Conservation (phyloP, 2,888 invertebrate genomes). For the Hyles lineata region DNA sequence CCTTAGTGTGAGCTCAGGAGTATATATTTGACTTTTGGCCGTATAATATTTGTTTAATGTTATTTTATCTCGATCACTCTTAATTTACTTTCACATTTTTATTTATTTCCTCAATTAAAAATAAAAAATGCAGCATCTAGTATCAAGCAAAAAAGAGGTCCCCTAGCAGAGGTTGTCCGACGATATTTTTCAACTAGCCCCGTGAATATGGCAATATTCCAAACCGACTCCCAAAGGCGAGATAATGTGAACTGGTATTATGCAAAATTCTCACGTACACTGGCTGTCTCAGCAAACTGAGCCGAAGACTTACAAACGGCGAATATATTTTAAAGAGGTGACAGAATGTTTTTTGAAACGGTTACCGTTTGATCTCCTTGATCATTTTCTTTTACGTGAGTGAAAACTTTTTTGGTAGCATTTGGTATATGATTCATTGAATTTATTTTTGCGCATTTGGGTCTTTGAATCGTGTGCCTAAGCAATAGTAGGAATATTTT, state of each 20-base stretch:
- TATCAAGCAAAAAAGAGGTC: not conserved
- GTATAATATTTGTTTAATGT: too few relatives aligned
- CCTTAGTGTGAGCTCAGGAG: too few relatives aligned
- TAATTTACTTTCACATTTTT: too few relatives aligned
- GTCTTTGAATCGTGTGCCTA: too few relatives aligned
- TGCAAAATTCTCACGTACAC: slow-evolving; percentile 64
- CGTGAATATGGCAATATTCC: slow-evolving; percentile 59
- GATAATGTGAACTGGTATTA: slow-evolving; percentile 60
- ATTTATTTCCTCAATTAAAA: not conserved
- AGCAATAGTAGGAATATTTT: too few relatives aligned
- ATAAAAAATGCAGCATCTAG: not conserved
- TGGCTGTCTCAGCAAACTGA: slow-evolving; percentile 42
- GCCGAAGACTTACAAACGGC: slow-evolving; percentile 40
- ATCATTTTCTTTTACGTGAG: not conserved
- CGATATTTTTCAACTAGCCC: slow-evolving; percentile 35
- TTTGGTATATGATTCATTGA: not conserved
- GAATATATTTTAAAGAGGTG: slow-evolving; percentile 49
- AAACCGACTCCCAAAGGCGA: slow-evolving; percentile 54
- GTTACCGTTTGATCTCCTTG: not conserved
- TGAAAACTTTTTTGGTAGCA: not conserved
- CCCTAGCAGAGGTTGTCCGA: slow-evolving; percentile 27
- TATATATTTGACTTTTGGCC: too few relatives aligned
- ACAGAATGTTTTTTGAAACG: slow-evolving; percentile 35
- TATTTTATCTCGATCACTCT: too few relatives aligned
- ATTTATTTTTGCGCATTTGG: not conserved